Evolutionary conservation across 2,888 invertebrate species (phyloP).

Genomic region (Teinopalpus imperialis): DNA sequence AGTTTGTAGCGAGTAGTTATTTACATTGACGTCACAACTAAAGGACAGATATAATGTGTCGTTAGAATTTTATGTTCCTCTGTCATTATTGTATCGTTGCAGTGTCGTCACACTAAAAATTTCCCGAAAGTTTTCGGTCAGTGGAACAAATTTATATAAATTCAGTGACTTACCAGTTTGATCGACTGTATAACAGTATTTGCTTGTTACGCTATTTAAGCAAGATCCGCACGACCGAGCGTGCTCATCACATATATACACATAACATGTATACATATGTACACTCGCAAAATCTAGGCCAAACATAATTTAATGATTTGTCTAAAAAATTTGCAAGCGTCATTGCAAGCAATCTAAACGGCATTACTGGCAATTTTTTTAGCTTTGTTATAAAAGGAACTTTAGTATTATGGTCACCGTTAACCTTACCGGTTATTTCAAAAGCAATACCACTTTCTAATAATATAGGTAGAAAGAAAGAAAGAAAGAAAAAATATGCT

Average conservation of each 20-base stretch:
- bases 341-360: neutral
- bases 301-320: constrained; percentile 16
- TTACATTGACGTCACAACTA: too few species aligned
- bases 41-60: too few species aligned
- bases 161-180: constrained; percentile 38
- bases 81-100: neutral
- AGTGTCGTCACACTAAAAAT: too few species aligned
- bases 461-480: too few species aligned
- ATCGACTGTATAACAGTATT: constrained; percentile 26
- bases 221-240: constrained; percentile 6
- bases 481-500: too few species aligned
- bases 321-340: constrained; percentile 4
- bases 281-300: constrained; percentile 18
- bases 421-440: constrained; percentile 4
- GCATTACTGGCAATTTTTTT: neutral
- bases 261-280: constrained; percentile 19
- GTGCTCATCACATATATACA: constrained; percentile 10
- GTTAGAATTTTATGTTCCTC: too few species aligned
- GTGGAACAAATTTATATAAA: constrained; percentile 49
- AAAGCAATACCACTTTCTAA: constrained; percentile 2
- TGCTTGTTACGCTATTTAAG: constrained; percentile 27
- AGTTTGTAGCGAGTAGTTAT: too few species aligned
- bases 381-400: constrained; percentile 4
- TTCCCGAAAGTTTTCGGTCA: constrained; percentile 38
- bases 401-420: too few species aligned